These are phyloP conservation scores for Philotrypesis tridentata DNA, from an alignment of 1,140 invertebrate species.

Conservation along the genomic window DNA sequence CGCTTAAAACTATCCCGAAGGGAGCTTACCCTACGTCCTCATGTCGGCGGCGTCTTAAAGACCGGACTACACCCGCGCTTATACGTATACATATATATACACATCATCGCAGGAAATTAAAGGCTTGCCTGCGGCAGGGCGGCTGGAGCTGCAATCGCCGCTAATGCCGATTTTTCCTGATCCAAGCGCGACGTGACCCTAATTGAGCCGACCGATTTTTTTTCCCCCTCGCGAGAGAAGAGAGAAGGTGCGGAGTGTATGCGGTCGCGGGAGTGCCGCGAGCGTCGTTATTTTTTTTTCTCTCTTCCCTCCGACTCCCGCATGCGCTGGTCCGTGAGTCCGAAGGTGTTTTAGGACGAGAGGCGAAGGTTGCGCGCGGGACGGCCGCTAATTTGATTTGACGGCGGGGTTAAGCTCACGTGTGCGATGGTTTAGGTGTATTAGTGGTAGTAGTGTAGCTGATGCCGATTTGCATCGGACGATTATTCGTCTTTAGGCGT, in stretches of 20 bases:
- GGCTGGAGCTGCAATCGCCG: slow-evolving; percentile 47
- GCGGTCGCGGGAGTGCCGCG: not conserved
- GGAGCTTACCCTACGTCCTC: too few species aligned
- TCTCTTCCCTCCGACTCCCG: too few species aligned
- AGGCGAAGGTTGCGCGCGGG: not conserved
- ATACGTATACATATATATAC: too few species aligned
- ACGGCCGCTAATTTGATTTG: not conserved
- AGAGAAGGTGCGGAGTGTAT: too few species aligned
- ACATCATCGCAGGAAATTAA: slow-evolving; percentile 55
- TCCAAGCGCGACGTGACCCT: slow-evolving; percentile 48
- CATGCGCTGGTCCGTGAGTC: too few species aligned
- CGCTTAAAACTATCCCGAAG: too few species aligned
- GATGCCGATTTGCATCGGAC: not conserved
- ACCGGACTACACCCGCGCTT: not conserved
- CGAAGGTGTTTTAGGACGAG: too few species aligned
- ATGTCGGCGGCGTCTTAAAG: slow-evolving; percentile 5
- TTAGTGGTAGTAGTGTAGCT: too few species aligned
- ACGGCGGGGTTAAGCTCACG: too few species aligned
- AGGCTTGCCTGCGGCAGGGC: slow-evolving; percentile 55
- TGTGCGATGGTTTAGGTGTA: too few species aligned
- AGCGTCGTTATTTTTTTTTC: not conserved
- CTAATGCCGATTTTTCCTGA: slow-evolving; percentile 41
- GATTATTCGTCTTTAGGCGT: not conserved
- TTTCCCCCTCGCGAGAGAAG: not conserved
- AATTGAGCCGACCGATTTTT: slow-evolving; percentile 51